Percentiles rank a stretch among this genome's conserved stretches.
These are phyloP conservation scores for Urocyon cinereoargenteus DNA, from an alignment of 2,797 vertebrate species.

Conservation along the genomic window DNA sequence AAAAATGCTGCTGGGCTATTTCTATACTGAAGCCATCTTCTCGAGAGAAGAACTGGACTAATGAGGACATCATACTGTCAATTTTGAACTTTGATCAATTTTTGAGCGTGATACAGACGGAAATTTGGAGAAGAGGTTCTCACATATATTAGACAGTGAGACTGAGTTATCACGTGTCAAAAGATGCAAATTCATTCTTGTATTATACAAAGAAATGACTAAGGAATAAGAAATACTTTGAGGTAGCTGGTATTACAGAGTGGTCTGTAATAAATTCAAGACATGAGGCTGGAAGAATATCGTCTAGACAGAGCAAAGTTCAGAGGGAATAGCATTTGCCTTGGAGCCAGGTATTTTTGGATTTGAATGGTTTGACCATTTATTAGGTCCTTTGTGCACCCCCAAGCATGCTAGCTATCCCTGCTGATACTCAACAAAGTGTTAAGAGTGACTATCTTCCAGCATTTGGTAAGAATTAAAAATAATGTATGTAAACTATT, in stretches of 20 bases:
- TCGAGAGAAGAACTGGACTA: constrained; percentile 36
- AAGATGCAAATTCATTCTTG: constrained; percentile 40
- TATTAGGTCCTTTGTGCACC: background rate
- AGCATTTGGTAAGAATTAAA: constrained; percentile 20
- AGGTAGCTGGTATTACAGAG: background rate
- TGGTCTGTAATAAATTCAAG: background rate
- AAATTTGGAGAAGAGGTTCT: constrained; percentile 41
- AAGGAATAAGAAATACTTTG: background rate
- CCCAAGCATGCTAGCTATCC: background rate
- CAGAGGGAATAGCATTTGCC: background rate
- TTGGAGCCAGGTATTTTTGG: background rate
- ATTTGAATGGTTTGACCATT: background rate
- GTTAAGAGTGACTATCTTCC: constrained; percentile 7
- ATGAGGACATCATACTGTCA: constrained; percentile 50
- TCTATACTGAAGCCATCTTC: background rate
- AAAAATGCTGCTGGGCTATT: constrained; percentile 22
- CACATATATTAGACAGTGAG: background rate
- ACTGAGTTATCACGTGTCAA: background rate
- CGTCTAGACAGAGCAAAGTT: background rate
- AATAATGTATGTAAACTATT: background rate
- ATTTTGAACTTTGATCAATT: constrained; percentile 69
- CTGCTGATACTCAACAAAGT: background rate
- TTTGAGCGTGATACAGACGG: constrained; percentile 28
- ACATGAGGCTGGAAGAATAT: background rate
- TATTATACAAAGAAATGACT: background rate